Evolutionary conservation across 2,888 invertebrate species (phyloP).

Genomic region (Aleiodes testaceus): DNA sequence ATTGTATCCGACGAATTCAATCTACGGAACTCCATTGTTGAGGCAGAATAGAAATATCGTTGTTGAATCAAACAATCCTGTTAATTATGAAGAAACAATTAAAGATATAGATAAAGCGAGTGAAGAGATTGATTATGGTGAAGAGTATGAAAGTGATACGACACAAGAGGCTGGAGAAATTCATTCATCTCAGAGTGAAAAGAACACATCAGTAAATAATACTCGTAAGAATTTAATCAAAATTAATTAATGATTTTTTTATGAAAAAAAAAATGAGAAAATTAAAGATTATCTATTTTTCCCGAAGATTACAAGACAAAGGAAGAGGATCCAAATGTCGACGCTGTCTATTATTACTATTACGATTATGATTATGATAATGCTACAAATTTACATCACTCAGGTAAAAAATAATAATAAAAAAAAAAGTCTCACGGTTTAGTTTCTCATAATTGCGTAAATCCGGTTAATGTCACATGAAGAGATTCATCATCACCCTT

Average conservation of each 20-base stretch:
- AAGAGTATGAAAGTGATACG: constrained; percentile 48
- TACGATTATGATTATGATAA: constrained; percentile 67
- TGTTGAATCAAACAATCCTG: constrained; percentile 19
- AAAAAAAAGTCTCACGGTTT: constrained; percentile 31
- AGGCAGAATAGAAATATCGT: neutral
- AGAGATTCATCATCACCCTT: constrained; percentile 23
- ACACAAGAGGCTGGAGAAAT: constrained; percentile 25
- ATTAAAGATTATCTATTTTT: constrained; percentile 60
- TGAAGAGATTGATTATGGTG: constrained; percentile 54
- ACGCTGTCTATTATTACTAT: constrained; percentile 52
- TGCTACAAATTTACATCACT: constrained; percentile 51
- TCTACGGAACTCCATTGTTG: constrained; percentile 56
- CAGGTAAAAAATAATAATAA: constrained; percentile 40
- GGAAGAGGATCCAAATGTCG: constrained; percentile 36
- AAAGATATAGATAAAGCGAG: constrained; percentile 47
- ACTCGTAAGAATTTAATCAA: constrained; percentile 8
- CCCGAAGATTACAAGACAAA: constrained; percentile 67
- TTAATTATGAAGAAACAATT: constrained; percentile 43
- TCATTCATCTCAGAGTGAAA: constrained; percentile 20
- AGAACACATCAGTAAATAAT: constrained; percentile 5
- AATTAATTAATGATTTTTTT: too few relatives aligned
- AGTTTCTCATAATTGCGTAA: constrained; percentile 35
- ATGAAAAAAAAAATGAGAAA: constrained; percentile 33
- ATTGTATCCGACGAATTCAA: constrained; percentile 63
- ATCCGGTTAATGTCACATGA: constrained; percentile 35